Evolutionary conservation across 2,797 vertebrate genomes (phyloP), one percentile per base, ranked within the genome.

Genomic region (Diceros bicornis): DNA sequence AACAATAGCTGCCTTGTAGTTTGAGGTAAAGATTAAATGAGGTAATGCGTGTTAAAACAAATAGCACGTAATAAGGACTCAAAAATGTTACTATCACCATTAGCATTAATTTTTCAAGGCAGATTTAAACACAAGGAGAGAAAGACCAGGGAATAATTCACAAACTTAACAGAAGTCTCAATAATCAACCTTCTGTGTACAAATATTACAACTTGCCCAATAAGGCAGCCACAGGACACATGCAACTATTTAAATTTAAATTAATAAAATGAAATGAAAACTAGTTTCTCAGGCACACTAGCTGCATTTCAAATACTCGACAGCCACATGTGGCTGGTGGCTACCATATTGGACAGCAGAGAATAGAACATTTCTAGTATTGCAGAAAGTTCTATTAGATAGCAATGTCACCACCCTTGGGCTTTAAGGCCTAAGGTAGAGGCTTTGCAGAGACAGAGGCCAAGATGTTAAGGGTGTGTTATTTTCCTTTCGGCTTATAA

Each of bases 401-500:
- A 61, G 17, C 4, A 18, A 25, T 59, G 50, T 81, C 7, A 14
- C 18, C 25, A 64, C 17, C 11, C 9, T 64, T 3, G 0, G 14
- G 23, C 41, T 62, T 87, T 13, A 29, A 74, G 25, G 8, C 23
- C 18, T 64, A 52, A 37, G 47, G 25, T 32, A 71, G 79, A 95
- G 59, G 69, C 23, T 88, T 82, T 50, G n/a, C 34, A 83, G 78
- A 69, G 32, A 84, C 23, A 75, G 47, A 25, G 17, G 8, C 27
- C 62, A 71, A 72, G 57, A 91, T 47, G 9, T 77, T 69, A 93
- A 52, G 21, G 21, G 18, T 14, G 3, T 69, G 29, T 18, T 85
- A 47, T 71, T 85, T 97, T 88, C 55, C 25, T 87, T 71, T 50
- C 44, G 14, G 29, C 8, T 59, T 96, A 77, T 44, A 84, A 96